phyloP scores from a whole-genome alignment of 1,140 invertebrate genomes.

The Drosophila miranda region DNA sequence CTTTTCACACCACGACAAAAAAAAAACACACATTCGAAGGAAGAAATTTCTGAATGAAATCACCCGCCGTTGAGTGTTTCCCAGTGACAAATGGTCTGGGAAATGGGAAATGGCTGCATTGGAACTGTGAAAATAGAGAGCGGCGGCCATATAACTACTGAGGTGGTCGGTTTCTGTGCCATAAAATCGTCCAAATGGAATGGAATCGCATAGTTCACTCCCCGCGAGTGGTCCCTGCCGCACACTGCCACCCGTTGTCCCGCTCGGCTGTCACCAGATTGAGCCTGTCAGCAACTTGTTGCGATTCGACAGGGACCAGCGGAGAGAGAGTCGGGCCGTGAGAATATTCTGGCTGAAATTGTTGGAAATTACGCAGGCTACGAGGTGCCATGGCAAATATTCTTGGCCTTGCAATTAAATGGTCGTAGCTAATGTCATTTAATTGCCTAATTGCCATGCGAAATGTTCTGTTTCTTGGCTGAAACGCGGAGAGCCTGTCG shows the following conservation, averaged over 20 bases:
- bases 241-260: slow-evolving; percentile 5
- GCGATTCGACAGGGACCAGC: slow-evolving; percentile 23
- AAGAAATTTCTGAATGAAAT: slow-evolving; percentile 41
- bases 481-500: slow-evolving; percentile 32
- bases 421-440: slow-evolving; percentile 69
- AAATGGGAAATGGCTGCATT: slow-evolving; percentile 9
- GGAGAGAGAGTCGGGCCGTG: slow-evolving; percentile 30
- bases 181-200: slow-evolving; percentile 43
- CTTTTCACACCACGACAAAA: slow-evolving; percentile 30
- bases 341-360: slow-evolving; percentile 38
- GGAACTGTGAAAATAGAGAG: slow-evolving; percentile 13
- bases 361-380: slow-evolving; percentile 22
- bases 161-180: slow-evolving; percentile 70
- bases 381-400: slow-evolving; percentile 10
- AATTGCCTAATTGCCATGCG: slow-evolving; percentile 67
- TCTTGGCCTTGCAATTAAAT: slow-evolving; percentile 59
- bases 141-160: slow-evolving; percentile 61
- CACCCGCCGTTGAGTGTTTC: slow-evolving; percentile 51
- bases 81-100: slow-evolving; percentile 22
- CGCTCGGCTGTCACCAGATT: slow-evolving; percentile 3
- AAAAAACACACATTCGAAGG: neutral
- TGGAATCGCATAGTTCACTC: neutral
- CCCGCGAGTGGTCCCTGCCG: neutral
- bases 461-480: slow-evolving; percentile 22
- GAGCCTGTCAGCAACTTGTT: slow-evolving; percentile 43